A percentile compares a stretch with the other conserved stretches of the same genome.
Evolutionary conservation across 2,797 vertebrate genomes (phyloP).

Genomic region (Aulostomus chinensis): DNA sequence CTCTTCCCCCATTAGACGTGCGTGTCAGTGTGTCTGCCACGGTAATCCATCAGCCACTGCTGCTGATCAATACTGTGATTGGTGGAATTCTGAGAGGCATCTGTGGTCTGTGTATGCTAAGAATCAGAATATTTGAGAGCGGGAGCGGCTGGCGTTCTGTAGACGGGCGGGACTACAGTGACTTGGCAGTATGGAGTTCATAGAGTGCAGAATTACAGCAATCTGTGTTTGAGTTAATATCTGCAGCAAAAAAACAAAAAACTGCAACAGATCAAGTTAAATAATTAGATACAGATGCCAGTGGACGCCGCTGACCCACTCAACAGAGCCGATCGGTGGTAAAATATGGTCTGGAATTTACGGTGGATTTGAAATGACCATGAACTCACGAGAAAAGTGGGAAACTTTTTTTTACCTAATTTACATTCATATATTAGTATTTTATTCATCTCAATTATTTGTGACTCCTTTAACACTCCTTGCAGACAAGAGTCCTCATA

Average conservation of each 20-base stretch:
- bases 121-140: constrained; percentile 21
- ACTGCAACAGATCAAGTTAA: background rate
- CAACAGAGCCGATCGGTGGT: background rate
- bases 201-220: background rate
- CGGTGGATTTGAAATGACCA: background rate
- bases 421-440: too few species aligned
- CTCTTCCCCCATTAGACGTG: constrained; percentile 62
- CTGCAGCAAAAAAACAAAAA: too few species aligned
- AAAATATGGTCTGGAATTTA: background rate
- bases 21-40: constrained; percentile 65
- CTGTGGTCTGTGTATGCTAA: constrained; percentile 54
- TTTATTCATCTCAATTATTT: too few species aligned
- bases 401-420: too few species aligned
- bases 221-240: background rate
- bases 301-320: background rate
- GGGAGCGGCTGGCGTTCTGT: background rate
- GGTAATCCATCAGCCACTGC: constrained; percentile 71
- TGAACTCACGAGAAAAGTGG: background rate
- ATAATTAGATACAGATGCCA: background rate
- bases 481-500: too few species aligned
- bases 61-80: constrained; percentile 70
- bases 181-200: too few species aligned
- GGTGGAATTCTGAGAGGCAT: constrained; percentile 61
- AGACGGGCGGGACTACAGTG: background rate
- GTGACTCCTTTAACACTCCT: too few species aligned